Conservation (phyloP, 2,888 invertebrate genomes). For the Tillus elongatus region DNA sequence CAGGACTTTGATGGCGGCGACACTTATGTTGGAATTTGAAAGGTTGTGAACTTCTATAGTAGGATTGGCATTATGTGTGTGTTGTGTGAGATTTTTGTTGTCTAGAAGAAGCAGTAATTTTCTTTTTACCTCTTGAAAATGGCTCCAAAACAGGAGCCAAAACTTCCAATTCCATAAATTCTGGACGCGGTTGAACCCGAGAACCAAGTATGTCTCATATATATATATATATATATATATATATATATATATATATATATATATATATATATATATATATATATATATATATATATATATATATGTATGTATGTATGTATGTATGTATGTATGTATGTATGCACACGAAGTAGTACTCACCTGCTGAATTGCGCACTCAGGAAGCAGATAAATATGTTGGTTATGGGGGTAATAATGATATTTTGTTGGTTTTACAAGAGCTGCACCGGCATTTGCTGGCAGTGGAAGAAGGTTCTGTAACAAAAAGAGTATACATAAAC, state of each 20-base stretch:
- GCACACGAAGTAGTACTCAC: constrained; percentile 38
- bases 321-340: background rate
- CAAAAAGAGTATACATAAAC: too few relatives aligned
- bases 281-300: constrained; percentile 3
- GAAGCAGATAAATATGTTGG: constrained; percentile 83
- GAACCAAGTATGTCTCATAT: too few relatives aligned
- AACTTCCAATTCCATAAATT: too few relatives aligned
- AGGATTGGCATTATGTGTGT: too few relatives aligned
- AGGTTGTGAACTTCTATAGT: too few relatives aligned
- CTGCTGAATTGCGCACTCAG: constrained; percentile 92
- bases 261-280: constrained; percentile 5
- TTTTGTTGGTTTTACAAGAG: constrained; percentile 77
- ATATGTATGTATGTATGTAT: background rate
- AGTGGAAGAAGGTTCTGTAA: constrained; percentile 59
- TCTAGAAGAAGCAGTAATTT: too few relatives aligned
- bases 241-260: constrained; percentile 5
- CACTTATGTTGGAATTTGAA: too few relatives aligned
- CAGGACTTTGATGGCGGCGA: too few relatives aligned
- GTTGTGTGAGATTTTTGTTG: too few relatives aligned
- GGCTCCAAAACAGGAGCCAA: too few relatives aligned
- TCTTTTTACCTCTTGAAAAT: too few relatives aligned
- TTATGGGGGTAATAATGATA: constrained; percentile 92
- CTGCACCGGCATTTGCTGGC: constrained; percentile 58
- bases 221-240: constrained; percentile 5
- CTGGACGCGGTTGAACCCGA: too few relatives aligned